These are phyloP conservation scores for Dynastes grantii DNA, from an alignment of 2,888 invertebrate species.

Conservation along the genomic window DNA sequence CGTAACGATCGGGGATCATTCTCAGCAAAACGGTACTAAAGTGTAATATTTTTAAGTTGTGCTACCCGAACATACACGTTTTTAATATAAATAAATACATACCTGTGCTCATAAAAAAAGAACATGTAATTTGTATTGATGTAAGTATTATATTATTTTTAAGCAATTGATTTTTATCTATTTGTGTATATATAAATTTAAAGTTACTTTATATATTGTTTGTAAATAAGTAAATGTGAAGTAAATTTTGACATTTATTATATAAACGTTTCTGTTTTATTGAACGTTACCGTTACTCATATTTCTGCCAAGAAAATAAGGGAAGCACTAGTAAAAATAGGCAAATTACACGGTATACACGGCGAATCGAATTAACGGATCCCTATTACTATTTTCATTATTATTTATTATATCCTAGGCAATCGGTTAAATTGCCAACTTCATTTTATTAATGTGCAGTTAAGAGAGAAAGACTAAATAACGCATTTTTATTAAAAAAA, in stretches of 20 bases:
- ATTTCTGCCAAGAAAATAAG: too few relatives aligned
- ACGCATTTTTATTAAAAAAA: too few relatives aligned
- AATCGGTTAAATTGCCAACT: too few relatives aligned
- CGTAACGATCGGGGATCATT: constrained; percentile 75
- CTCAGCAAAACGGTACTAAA: constrained; percentile 68
- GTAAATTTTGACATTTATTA: constrained; percentile 49
- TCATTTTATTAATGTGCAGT: too few relatives aligned
- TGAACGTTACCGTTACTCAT: background rate
- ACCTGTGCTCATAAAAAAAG: constrained; percentile 38
- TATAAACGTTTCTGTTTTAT: constrained; percentile 12
- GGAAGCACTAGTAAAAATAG: too few relatives aligned
- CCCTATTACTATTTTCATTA: too few relatives aligned
- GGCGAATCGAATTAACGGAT: too few relatives aligned
- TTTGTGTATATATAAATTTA: constrained; percentile 46
- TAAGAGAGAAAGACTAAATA: too few relatives aligned
- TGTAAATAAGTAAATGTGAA: constrained; percentile 50
- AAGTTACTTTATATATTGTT: constrained; percentile 52
- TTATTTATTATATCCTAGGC: too few relatives aligned
- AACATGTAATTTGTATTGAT: constrained; percentile 33
- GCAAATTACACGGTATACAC: too few relatives aligned
- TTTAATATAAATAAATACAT: constrained; percentile 19
- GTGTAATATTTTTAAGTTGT: constrained; percentile 60
- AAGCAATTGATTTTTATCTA: constrained; percentile 40
- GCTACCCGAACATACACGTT: constrained; percentile 1
- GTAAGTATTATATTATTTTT: constrained; percentile 27